phyloP scores from a whole-genome alignment of 2,113 vertebrate genomes.

The Indri indri region DNA sequence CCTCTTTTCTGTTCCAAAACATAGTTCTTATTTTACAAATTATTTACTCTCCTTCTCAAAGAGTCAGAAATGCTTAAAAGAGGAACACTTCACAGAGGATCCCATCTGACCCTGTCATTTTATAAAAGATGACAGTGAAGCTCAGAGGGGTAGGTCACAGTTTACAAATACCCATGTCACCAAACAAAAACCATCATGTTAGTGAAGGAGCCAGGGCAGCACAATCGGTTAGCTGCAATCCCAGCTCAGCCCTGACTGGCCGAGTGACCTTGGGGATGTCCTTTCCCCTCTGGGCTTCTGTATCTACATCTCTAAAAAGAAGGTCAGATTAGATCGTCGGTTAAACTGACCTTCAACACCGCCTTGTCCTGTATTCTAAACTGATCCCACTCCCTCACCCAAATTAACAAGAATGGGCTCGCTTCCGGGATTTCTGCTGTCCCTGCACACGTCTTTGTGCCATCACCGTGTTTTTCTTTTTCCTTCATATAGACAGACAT shows the following conservation, averaged over 20 bases:
- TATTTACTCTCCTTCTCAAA: background rate
- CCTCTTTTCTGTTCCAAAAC: background rate
- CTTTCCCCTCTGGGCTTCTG: background rate
- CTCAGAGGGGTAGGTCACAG: background rate
- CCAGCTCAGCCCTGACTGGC: background rate
- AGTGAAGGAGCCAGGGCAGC: too few relatives aligned
- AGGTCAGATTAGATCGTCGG: background rate
- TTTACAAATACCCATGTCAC: background rate
- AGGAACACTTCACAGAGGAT: background rate
- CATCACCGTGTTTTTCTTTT: background rate
- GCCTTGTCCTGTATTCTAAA: background rate
- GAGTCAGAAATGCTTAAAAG: background rate
- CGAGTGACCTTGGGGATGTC: background rate
- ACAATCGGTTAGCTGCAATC: too few relatives aligned
- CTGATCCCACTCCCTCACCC: background rate
- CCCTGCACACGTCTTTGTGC: fast-evolving
- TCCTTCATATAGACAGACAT: fast-evolving
- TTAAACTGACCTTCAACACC: background rate
- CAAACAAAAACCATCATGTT: background rate
- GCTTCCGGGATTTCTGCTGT: background rate
- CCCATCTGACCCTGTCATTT: background rate
- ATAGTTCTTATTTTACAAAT: background rate
- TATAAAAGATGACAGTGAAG: background rate
- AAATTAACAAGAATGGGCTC: background rate
- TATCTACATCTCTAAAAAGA: background rate